These are phyloP conservation scores for Tinamus guttatus DNA, from an alignment of 2,113 vertebrate species.

Conservation along the genomic window DNA sequence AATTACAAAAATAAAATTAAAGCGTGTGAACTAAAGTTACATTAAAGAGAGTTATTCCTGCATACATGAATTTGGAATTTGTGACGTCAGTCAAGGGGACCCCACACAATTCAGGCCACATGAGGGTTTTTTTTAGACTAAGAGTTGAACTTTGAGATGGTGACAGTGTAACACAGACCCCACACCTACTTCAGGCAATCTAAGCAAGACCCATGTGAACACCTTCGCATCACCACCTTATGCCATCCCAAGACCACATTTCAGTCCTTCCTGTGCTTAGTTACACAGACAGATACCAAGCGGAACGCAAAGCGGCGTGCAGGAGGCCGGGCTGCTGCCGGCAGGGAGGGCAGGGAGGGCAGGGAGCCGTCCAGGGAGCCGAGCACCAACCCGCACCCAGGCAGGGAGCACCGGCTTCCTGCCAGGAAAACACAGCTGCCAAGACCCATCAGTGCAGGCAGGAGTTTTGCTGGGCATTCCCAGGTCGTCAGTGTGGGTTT, in stretches of 20 bases:
- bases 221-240: neutral
- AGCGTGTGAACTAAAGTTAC: neutral
- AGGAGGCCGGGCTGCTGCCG: too few relatives aligned
- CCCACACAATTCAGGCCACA: neutral
- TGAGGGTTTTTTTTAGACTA: neutral
- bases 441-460: neutral
- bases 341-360: too few relatives aligned
- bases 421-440: conserved; percentile 17
- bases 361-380: neutral
- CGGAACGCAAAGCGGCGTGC: neutral
- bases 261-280: neutral
- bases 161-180: neutral
- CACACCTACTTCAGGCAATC: neutral
- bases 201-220: neutral
- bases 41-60: neutral
- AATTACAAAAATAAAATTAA: neutral
- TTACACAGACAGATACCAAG: neutral
- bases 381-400: neutral
- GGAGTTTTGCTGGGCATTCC: conserved; percentile 1
- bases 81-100: neutral
- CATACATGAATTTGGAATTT: neutral
- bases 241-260: neutral
- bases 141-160: neutral
- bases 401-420: neutral
- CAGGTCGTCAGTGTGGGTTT: neutral